Evolutionary conservation across 2,888 invertebrate species (phyloP), one percentile per base, ranked within the genome.

Genomic region (Dorcus hopei): DNA sequence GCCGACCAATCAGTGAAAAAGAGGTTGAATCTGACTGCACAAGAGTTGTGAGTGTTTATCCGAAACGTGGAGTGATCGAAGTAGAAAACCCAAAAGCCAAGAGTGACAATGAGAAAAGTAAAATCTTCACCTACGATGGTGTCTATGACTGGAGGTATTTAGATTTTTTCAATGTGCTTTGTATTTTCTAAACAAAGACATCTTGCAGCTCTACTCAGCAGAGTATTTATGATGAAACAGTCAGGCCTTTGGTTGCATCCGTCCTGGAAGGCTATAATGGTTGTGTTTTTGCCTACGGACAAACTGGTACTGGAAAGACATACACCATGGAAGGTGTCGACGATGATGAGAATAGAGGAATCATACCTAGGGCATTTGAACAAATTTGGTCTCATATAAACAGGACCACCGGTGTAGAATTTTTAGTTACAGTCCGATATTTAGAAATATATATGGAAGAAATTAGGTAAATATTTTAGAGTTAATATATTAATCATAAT

Each of bases 261-360:
- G 98, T 98, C 4, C 84, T 99, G 61, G 91, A 94, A 74, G 99
- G 99, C 2, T 99, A 97, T 80, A 99, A 99, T 80, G 97, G 98
- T 9, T 99, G 98, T 69, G 97, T 99, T 67, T 98, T 99, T 82
- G 99, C 98, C 1, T 99, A 99, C 79, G 99, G 98, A 0, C 99
- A 99, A 81, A 99, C 99, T 0, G 98, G 98, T 61, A 97, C 98
- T 0, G 98, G 97, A 52, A 88, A 88, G 77, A 88, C 88, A 8
- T 87, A 85, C 77, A 88, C 88, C 9, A 88, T 88, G 88, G 87
- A 88, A 82, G 93, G 92, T 16, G 78, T 83, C 14, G 80, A 85
- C 54, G 83, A 81, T 42, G 84, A 87, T 65, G 80, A 83, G n/a
- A 87, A 89, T 26, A 69, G 68, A 60, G 76, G 76, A 9, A 72